A percentile compares a stretch with the other conserved stretches of the same genome.
phyloP scores from a whole-genome alignment of 64 coral and sea anemone species.

The Porites lutea region DNA sequence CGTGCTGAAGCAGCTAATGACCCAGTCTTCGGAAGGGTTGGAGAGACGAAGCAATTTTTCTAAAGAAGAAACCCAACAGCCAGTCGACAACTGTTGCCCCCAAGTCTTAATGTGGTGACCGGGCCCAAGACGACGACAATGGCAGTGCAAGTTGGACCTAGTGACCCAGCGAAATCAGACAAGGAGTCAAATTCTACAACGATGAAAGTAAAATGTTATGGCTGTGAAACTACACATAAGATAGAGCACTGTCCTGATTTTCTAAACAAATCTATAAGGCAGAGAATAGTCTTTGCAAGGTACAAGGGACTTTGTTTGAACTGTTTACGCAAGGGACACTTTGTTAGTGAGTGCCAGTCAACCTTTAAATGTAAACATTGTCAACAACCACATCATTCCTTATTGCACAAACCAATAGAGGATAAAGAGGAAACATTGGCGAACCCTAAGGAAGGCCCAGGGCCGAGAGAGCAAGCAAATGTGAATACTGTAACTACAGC shows the following conservation, averaged over 20 bases:
- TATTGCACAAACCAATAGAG: constrained; percentile 22
- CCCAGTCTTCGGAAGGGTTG: constrained; percentile 60
- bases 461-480: background rate
- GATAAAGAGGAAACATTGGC: background rate
- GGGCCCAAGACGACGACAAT: constrained; percentile 47
- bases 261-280: constrained; percentile 53
- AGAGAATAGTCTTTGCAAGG: constrained; percentile 45
- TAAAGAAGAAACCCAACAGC: background rate
- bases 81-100: background rate
- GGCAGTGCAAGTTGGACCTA: constrained; percentile 38
- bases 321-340: constrained; percentile 56
- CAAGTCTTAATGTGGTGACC: too few relatives aligned
- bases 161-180: background rate
- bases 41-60: constrained; percentile 37
- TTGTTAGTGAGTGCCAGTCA: constrained; percentile 27
- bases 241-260: constrained; percentile 57
- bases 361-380: constrained; percentile 10
- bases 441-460: background rate
- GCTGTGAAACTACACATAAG: constrained; percentile 47
- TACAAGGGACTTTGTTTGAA: constrained; percentile 41
- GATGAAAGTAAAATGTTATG: constrained; percentile 17
- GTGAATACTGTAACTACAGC: background rate
- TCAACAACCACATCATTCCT: constrained; percentile 24
- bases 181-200: constrained; percentile 8
- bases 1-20: constrained; percentile 65